phyloP scores from a whole-genome alignment of 2,113 vertebrate species.

The Symphodus melops region DNA sequence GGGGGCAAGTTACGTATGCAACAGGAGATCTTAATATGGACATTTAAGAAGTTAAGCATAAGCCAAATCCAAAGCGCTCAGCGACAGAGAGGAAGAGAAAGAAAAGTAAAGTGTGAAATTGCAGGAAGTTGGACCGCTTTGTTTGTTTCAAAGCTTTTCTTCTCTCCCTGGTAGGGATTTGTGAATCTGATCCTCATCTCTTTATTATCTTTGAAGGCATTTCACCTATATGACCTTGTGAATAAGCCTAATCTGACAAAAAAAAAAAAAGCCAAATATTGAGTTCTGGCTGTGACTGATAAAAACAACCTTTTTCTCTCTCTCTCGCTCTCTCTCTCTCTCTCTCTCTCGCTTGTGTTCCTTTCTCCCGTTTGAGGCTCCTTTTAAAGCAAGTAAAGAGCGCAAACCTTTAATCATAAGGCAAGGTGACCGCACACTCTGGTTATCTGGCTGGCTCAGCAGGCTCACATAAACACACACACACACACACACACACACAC shows the following conservation, averaged over 20 bases:
- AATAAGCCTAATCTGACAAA: constrained; percentile 73
- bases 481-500: constrained; percentile 35
- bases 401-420: constrained; percentile 71
- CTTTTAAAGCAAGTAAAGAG: constrained; percentile 72
- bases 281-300: constrained; percentile 76
- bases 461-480: constrained; percentile 39
- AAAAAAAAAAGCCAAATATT: constrained; percentile 66
- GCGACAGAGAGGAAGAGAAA: not conserved
- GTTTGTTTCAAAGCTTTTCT: constrained; percentile 70
- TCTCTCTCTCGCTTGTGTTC: constrained; percentile 37
- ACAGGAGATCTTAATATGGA: constrained; percentile 56
- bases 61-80: constrained; percentile 52
- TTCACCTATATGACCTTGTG: constrained; percentile 77
- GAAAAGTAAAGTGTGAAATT: constrained; percentile 36
- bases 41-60: constrained; percentile 60
- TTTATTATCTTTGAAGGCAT: constrained; percentile 74
- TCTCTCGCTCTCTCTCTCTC: too few relatives aligned
- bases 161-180: constrained; percentile 66
- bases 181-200: constrained; percentile 73
- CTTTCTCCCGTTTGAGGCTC: constrained; percentile 44
- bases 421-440: constrained; percentile 77
- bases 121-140: constrained; percentile 59
- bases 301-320: constrained; percentile 57
- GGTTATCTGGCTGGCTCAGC: constrained; percentile 71
- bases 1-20: constrained; percentile 11